A percentile compares a stretch with the other conserved stretches of the same genome.
phyloP scores from a whole-genome alignment of 2,113 vertebrate species.

The Chroicocephalus ridibundus region DNA sequence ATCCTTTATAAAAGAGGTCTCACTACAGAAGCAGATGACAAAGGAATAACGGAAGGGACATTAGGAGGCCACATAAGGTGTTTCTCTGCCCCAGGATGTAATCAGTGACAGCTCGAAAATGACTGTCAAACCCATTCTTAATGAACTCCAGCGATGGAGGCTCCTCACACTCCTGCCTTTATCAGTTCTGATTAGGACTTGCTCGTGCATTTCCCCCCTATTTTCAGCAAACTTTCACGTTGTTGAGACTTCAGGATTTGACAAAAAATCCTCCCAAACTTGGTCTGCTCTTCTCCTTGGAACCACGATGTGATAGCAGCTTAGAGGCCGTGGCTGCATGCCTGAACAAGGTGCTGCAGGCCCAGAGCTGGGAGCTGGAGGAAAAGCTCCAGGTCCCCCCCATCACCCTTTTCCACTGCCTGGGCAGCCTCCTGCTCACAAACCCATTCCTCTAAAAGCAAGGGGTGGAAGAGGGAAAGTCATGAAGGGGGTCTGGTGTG shows the following conservation, averaged over 20 bases:
- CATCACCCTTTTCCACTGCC: neutral
- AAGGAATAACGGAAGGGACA: neutral
- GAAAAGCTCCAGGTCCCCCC: neutral
- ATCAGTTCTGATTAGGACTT: neutral
- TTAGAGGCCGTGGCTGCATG: neutral
- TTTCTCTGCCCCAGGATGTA: neutral
- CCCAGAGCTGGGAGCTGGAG: neutral
- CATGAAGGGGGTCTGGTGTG: neutral
- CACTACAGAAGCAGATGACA: neutral
- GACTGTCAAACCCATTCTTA: neutral
- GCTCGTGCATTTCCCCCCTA: neutral
- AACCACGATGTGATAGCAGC: accelerated
- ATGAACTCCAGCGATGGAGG: neutral
- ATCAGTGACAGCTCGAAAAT: neutral
- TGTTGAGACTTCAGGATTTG: neutral
- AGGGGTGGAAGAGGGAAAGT: neutral
- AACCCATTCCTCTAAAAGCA: neutral
- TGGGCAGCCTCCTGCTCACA: neutral
- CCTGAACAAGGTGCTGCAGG: neutral
- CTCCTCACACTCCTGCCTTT: neutral
- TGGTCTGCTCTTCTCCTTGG: too few relatives aligned
- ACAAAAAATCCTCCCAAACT: neutral
- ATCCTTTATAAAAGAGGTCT: neutral
- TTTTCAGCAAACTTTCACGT: neutral
- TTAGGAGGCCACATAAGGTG: neutral